Conservation (phyloP, 1,140 invertebrate species). For the Neodiprion virginianus region DNA sequence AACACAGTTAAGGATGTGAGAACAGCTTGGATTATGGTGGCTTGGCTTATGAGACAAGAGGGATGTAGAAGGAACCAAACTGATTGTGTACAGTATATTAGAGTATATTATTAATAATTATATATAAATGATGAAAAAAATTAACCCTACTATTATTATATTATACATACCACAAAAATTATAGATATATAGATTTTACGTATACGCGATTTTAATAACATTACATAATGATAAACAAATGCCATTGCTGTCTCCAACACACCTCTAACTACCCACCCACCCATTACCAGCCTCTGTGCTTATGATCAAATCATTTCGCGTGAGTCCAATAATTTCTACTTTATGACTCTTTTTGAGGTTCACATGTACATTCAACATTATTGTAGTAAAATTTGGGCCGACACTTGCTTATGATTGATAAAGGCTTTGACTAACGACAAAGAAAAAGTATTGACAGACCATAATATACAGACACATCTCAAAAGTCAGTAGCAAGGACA, state of each 20-base stretch:
- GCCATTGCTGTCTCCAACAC: not conserved
- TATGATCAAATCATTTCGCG: not conserved
- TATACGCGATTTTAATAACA: conserved; percentile 32
- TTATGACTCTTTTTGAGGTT: not conserved
- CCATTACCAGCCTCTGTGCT: not conserved
- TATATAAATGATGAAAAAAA: conserved; percentile 44
- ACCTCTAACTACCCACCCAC: not conserved
- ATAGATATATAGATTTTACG: conserved; percentile 37
- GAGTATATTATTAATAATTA: conserved; percentile 57
- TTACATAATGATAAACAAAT: not conserved
- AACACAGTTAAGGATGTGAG: not conserved
- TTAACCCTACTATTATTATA: conserved; percentile 23
- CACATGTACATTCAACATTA: not conserved
- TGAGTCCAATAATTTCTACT: not conserved
- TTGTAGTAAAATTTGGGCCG: not conserved
- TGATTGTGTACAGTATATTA: conserved; percentile 60
- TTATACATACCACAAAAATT: conserved; percentile 36
- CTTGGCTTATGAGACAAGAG: conserved; percentile 17
- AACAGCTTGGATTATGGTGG: not conserved
- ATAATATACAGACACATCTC: too few species aligned
- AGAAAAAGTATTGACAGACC: too few species aligned
- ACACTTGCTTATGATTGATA: not conserved
- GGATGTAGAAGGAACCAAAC: conserved; percentile 48
- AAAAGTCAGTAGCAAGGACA: too few species aligned
- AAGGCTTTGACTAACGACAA: not conserved